phyloP scores from a whole-genome alignment of 2,113 vertebrate genomes.

The Dasypus novemcinctus region DNA sequence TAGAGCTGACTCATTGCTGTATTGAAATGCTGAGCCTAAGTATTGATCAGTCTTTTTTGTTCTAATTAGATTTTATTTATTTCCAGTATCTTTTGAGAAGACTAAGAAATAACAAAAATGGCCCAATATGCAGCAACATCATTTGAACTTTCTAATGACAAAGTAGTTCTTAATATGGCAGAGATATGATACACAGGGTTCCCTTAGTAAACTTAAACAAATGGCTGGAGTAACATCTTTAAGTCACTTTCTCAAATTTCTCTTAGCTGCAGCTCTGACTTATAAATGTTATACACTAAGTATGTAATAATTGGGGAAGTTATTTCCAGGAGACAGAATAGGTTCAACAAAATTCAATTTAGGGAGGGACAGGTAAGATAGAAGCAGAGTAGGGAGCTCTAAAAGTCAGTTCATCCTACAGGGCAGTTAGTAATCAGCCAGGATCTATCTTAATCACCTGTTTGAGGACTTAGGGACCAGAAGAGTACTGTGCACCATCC shows the following conservation, averaged over 20 bases:
- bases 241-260: conserved; percentile 45
- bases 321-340: conserved; percentile 45
- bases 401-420: no score
- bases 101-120: conserved; percentile 15
- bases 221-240: background rate
- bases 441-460: no score
- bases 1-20: conserved; percentile 34
- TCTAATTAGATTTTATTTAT: conserved; percentile 73
- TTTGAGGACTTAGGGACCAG: no score
- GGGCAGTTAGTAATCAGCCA: no score
- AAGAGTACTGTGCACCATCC: no score
- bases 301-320: background rate
- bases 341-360: conserved; percentile 56
- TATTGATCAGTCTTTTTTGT: conserved; percentile 22
- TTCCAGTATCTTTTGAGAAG: conserved; percentile 42
- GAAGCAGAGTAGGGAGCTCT: no score
- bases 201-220: background rate
- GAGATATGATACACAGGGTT: background rate
- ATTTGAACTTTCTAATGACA: conserved; percentile 55
- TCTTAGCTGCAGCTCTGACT: background rate
- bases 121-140: conserved; percentile 13
- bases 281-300: background rate
- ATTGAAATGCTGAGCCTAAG: conserved; percentile 50
- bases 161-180: conserved; percentile 44
- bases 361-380: background rate